Conservation (phyloP, 2,797 vertebrate species). For the Loriculus beryllinus region DNA sequence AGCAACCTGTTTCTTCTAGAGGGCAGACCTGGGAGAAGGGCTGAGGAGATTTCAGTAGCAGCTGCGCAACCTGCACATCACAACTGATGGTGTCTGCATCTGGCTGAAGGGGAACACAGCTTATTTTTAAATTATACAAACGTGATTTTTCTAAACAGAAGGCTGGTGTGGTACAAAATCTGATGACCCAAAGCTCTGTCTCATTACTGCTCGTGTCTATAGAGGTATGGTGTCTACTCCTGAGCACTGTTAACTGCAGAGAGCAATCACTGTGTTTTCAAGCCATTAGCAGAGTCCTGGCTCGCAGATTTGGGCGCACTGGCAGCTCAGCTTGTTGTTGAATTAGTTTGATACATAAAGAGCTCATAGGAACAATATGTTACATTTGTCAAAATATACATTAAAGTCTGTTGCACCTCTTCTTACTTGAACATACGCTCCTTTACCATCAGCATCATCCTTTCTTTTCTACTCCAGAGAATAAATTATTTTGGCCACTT, state of each 20-base stretch:
- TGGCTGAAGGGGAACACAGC: not conserved
- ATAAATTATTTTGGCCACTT: not conserved
- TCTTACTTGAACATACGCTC: not conserved
- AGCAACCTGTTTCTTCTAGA: not conserved
- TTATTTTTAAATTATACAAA: not conserved
- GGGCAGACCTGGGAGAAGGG: not conserved
- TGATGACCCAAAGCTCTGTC: not conserved
- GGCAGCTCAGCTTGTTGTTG: not conserved
- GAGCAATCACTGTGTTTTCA: not conserved
- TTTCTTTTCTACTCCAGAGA: not conserved
- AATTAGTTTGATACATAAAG: not conserved
- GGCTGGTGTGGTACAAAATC: not conserved
- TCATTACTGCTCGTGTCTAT: not conserved
- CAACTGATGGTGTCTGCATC: accelerated
- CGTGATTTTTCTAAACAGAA: not conserved
- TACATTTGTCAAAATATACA: not conserved
- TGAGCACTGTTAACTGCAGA: not conserved
- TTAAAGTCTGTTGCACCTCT: not conserved
- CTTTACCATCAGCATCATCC: not conserved
- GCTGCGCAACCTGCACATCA: not conserved
- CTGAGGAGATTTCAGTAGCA: not conserved
- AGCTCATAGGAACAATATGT: not conserved
- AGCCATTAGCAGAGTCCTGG: not conserved
- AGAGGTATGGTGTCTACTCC: not conserved
- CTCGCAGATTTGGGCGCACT: not conserved